phyloP scores from a whole-genome alignment of 2,888 invertebrate genomes.

The Idaea dimidiata region DNA sequence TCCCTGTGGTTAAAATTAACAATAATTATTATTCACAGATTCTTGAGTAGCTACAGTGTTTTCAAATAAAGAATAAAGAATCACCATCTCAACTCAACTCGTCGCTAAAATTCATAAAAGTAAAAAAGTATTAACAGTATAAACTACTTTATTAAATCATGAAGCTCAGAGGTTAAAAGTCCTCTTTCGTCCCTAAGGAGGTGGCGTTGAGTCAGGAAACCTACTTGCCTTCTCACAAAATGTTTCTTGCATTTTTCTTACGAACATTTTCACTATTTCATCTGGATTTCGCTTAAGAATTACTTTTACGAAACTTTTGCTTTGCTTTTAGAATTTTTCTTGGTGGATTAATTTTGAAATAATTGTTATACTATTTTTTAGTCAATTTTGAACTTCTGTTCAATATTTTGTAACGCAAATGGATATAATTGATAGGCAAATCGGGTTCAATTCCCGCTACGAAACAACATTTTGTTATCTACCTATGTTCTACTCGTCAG shows the following conservation, averaged over 20 bases:
- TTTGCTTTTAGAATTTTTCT: neutral
- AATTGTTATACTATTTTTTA: neutral
- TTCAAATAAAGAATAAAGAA: neutral
- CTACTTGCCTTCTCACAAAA: conserved; percentile 25
- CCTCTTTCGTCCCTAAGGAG: conserved; percentile 16
- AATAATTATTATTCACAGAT: no score
- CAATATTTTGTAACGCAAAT: no score
- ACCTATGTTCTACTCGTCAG: no score
- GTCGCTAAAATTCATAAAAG: neutral
- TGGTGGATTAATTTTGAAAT: neutral
- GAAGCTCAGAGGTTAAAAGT: conserved; percentile 10
- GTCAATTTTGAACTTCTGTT: neutral
- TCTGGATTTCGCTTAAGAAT: neutral
- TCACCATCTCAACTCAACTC: neutral
- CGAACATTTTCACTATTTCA: conserved; percentile 2
- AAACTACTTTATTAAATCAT: neutral
- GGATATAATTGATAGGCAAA: no score
- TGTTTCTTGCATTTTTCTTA: conserved; percentile 22
- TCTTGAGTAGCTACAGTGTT: neutral
- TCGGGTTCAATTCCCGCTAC: neutral
- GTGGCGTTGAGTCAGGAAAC: conserved; percentile 21
- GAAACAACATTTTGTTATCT: neutral
- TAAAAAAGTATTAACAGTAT: neutral
- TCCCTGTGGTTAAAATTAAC: no score
- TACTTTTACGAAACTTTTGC: neutral